These are phyloP conservation scores for Drosophila asahinai DNA, from an alignment of 1,140 invertebrate genomes.

Conservation along the genomic window DNA sequence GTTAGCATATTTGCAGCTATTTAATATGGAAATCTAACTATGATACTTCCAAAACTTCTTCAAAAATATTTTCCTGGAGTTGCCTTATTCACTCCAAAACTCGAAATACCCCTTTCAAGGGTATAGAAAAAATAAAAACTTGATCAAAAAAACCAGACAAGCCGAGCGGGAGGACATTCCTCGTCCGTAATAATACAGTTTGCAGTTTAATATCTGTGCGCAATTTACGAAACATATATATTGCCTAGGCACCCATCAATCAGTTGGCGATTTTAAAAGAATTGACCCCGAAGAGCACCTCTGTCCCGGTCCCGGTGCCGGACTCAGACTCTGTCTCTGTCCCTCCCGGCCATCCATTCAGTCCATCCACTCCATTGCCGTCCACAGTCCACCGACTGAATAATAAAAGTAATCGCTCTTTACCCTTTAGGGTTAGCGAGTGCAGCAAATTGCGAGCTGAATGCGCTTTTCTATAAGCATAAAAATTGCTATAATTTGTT, in stretches of 20 bases:
- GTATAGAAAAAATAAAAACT: neutral
- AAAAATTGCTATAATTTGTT: conserved; percentile 85
- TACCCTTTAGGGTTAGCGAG: conserved; percentile 83
- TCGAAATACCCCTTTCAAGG: neutral
- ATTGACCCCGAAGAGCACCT: conserved; percentile 61
- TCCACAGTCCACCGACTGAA: conserved; percentile 44
- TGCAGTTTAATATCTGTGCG: conserved; percentile 74
- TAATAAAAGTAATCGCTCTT: conserved; percentile 85
- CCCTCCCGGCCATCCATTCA: conserved; percentile 41
- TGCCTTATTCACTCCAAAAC: neutral
- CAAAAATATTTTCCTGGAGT: neutral
- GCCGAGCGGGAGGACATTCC: conserved; percentile 54
- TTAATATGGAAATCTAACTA: neutral
- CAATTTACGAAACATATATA: conserved; percentile 69
- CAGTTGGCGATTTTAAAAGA: conserved; percentile 67
- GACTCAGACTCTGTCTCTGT: conserved; percentile 6
- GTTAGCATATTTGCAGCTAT: too few species aligned
- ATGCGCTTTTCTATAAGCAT: conserved; percentile 81
- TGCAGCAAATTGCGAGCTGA: conserved; percentile 76
- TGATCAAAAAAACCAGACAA: neutral
- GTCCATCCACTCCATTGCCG: conserved; percentile 7
- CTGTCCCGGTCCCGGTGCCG: neutral
- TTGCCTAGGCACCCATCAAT: conserved; percentile 80
- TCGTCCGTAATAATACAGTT: conserved; percentile 70
- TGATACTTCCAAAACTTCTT: neutral